phyloP scores from a whole-genome alignment of 2,797 vertebrate genomes.

The Apogon talboti region DNA sequence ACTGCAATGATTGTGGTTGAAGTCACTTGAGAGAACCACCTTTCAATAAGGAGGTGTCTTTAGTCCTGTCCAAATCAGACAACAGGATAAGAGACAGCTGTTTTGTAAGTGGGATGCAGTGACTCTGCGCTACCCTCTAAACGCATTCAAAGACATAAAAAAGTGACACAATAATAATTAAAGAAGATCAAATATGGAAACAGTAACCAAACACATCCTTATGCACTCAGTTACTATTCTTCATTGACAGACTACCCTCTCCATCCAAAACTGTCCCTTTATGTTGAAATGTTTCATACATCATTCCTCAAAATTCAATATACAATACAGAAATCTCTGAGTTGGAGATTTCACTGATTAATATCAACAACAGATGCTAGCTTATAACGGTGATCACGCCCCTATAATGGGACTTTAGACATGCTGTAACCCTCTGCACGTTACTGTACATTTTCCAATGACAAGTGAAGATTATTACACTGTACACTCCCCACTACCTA shows the following conservation, averaged over 20 bases:
- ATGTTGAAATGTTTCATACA: conserved; percentile 6
- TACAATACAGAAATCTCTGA: background rate
- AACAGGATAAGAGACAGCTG: background rate
- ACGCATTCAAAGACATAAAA: conserved; percentile 22
- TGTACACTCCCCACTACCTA: background rate
- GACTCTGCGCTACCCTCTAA: conserved; percentile 2
- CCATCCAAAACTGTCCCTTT: background rate
- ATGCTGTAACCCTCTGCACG: background rate
- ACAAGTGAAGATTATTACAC: background rate
- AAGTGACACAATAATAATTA: background rate
- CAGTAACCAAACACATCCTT: background rate
- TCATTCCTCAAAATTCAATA: too few species aligned
- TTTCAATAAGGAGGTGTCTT: conserved; percentile 1
- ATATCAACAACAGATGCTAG: conserved; percentile 26
- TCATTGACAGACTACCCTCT: background rate
- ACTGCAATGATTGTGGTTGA: conserved; percentile 22
- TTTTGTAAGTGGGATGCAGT: conserved; percentile 11
- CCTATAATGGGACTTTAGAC: background rate
- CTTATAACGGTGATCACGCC: conserved; percentile 49
- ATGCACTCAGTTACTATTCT: background rate
- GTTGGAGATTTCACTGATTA: background rate
- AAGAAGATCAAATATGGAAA: background rate
- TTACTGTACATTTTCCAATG: background rate
- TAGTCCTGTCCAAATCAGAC: background rate
- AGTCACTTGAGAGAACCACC: conserved; percentile 24